Evolutionary conservation across 1,140 invertebrate species (phyloP).

Genomic region (Drosophila sp.): DNA sequence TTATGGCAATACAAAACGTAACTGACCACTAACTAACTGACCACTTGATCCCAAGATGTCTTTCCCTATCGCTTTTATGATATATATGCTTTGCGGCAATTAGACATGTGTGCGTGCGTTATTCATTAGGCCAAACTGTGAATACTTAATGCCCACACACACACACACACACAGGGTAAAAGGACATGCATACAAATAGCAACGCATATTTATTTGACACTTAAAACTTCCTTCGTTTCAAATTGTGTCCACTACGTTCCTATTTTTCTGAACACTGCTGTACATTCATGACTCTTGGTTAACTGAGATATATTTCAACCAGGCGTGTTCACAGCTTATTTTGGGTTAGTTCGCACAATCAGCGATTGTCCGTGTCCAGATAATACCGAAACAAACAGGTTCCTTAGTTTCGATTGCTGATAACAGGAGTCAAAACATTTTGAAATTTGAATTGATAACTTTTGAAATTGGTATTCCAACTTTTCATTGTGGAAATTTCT

Average conservation of each 20-base stretch:
- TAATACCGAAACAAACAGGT: neutral
- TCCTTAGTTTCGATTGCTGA: neutral
- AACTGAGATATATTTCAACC: too few species aligned
- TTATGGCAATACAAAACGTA: neutral
- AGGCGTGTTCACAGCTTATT: neutral
- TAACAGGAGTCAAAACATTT: conserved; percentile 2
- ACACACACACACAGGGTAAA: too few species aligned
- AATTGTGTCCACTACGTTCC: too few species aligned
- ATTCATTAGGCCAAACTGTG: conserved; percentile 2
- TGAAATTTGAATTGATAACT: too few species aligned
- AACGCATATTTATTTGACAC: too few species aligned
- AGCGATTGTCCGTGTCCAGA: neutral
- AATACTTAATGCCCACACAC: neutral
- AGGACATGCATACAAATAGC: too few species aligned
- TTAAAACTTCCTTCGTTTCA: too few species aligned
- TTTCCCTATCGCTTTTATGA: neutral
- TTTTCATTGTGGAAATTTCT: too few species aligned
- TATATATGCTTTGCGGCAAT: neutral
- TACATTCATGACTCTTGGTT: too few species aligned
- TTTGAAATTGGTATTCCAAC: too few species aligned
- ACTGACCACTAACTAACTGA: neutral
- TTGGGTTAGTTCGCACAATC: neutral
- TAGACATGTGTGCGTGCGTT: conserved; percentile 4
- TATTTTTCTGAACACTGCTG: too few species aligned
- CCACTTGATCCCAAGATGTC: neutral